phyloP scores from a whole-genome alignment of 2,113 vertebrate species.

The human (Homo sapiens) region DNA sequence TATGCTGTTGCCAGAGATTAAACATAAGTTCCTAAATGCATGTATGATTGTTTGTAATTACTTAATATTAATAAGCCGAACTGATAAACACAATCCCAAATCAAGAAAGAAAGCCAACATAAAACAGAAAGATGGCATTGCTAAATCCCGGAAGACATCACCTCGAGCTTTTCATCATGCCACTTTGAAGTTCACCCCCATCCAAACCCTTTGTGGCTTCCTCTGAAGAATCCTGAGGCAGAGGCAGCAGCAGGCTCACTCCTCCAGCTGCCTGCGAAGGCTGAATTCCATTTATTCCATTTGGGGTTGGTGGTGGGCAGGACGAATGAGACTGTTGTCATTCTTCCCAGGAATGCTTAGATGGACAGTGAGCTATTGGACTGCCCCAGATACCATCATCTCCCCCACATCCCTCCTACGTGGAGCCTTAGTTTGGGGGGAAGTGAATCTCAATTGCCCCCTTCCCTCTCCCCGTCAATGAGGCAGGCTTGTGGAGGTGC shows the following conservation, averaged over 20 bases:
- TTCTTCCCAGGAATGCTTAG: neutral
- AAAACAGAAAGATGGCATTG: neutral
- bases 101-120: conserved; percentile 21
- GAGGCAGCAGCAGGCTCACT: neutral
- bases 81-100: neutral
- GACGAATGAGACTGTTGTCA: neutral
- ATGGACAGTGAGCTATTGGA: neutral
- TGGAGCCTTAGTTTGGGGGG: neutral
- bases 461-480: accelerated
- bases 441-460: neutral
- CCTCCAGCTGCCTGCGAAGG: neutral
- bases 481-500: neutral
- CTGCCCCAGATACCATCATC: neutral
- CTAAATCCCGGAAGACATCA: neutral
- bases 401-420: accelerated
- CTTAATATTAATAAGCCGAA: conserved; percentile 23
- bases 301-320: accelerated
- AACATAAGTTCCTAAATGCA: conserved; percentile 8
- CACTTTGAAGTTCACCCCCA: neutral
- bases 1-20: neutral
- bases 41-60: neutral
- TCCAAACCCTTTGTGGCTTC: neutral
- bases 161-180: neutral
- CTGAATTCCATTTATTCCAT: neutral
- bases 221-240: neutral